Base-by-base conservation (phyloP, 2,113 vertebrate genomes). In the Perca flavescens region DNA sequence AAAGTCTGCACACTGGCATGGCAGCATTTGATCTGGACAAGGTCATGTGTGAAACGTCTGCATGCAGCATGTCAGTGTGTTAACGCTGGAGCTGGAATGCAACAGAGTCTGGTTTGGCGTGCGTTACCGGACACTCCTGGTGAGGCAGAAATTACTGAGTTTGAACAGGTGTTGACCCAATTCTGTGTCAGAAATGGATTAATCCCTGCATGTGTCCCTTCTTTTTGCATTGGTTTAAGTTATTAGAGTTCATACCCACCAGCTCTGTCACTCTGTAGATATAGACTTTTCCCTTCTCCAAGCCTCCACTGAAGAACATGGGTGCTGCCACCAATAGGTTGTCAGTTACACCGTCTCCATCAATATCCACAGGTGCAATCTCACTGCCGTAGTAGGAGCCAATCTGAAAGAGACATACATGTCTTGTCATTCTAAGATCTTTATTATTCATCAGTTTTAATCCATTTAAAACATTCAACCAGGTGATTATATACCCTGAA, bases 341-440 rank as follows among this genome's bases (percentile, higher is more conserved):
- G 2, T 99, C 98, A 0, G 97, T 99, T 74, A 97, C 43, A 0
- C 96, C 96, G 0, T 99, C 97, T 0, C 95, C 93, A 0, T 99
- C 89, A 0, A 96, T 93, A 0, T 99, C 98, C 25, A 98, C 60
- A 0, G 98, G 96, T 7, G 89, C 95, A 81, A 99, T 97, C 94
- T 99, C 98, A 7, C 98, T 97, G 87, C 98, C 98, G 0, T 95
- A 99, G 92, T 99, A 99, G 60, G 98, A 99, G 54, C 98, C 98
- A 4, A 99, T 99, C 98, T 99, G 94, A 53, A 87, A 83, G 31
- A 85, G 53, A 82, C 1, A 19, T 13, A 40, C 0, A 57, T 25
- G 46, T 5, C 17, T 19, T 56, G 36, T 28, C 1, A 31, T 4
- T 21, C 0, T 31, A 19, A 56, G 47, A 75, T 21, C 15, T 6